Percentiles rank a stretch among this genome's conserved stretches.
These are phyloP conservation scores for Gracilinanus agilis DNA, from an alignment of 2,113 vertebrate species.

Conservation along the genomic window DNA sequence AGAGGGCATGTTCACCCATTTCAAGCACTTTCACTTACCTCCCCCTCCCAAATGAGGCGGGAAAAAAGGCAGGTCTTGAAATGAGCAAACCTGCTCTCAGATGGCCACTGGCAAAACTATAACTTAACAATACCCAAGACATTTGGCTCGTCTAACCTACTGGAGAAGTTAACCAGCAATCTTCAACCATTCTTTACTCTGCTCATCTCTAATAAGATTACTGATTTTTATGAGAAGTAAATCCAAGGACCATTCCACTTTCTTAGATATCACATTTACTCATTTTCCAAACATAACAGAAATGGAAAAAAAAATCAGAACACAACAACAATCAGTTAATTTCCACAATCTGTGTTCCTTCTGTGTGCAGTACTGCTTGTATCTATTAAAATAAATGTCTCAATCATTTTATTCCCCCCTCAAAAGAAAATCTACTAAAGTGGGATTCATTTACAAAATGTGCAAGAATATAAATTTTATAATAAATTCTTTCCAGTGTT, in stretches of 20 bases:
- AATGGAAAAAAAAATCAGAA: conserved; percentile 82
- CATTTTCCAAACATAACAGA: conserved; percentile 85
- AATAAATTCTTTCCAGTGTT: conserved; percentile 77
- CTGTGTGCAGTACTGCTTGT: conserved; percentile 69
- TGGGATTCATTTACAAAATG: conserved; percentile 76
- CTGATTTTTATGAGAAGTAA: conserved; percentile 81
- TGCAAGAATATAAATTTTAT: conserved; percentile 76
- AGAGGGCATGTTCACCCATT: conserved; percentile 23
- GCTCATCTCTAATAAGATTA: conserved; percentile 54
- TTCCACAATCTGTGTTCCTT: conserved; percentile 78
- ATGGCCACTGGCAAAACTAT: conserved; percentile 19
- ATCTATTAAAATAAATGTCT: conserved; percentile 72
- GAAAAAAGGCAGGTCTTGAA: not conserved
- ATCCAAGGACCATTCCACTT: conserved; percentile 81
- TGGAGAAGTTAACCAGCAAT: conserved; percentile 56
- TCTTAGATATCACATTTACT: conserved; percentile 86
- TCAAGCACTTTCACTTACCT: conserved; percentile 12
- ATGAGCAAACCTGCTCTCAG: not conserved
- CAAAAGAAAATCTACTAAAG: conserved; percentile 60
- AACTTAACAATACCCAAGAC: conserved; percentile 12
- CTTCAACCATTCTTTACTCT: conserved; percentile 27
- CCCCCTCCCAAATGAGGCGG: not conserved
- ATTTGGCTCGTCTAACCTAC: conserved; percentile 23
- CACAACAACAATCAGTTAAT: conserved; percentile 80
- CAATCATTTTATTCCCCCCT: conserved; percentile 57